Base-by-base conservation (phyloP, 2,797 vertebrate species). In the Scomberomorus guttatus region DNA sequence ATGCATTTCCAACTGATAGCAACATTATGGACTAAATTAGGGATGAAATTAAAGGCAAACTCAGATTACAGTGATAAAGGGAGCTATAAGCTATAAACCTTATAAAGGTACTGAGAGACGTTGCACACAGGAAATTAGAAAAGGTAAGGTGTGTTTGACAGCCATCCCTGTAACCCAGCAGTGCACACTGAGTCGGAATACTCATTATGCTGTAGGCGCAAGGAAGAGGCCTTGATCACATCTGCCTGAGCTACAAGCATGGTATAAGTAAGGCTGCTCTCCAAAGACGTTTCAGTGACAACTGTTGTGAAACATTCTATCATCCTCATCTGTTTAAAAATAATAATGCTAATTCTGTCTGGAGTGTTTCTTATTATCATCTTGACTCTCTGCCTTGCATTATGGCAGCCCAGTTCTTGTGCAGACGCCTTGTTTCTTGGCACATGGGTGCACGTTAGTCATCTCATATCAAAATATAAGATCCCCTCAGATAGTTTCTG, bases 111-210 rank as follows among this genome's bases (percentile, higher is more conserved):
- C 20, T 29, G 2, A 22, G 57, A 54, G n/a, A 64, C 55, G 75
- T 50, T 75, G 13, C 27, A 48, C 27, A 77, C 50, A 74, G 52
- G 54, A 78, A 57, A 72, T 58, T 73, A 1, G 6, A 70, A 58
- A 77, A 46, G 17, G 5, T 37, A 5, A 39, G 0, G 64, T 44
- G 25, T 68, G 50, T 13, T 6, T n/a, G 39, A 67, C 50, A 66
- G 10, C 27, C 51, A 39, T 62, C 13, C 46, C 29, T 48, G 27
- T 54, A 57, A 55, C 55, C 32, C 44, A 25, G 56, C 11, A 32
- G 44, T 69, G 46, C 25, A 37, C 51, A 24, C 18, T 32, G 8
- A 72, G 52, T 44, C 37, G 10, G n/a, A 51, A 75, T 34, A 17
- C 27, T 42, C 4, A 25, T 6, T 6, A 52, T 46, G n/a, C 56